Evolutionary conservation across 2,888 invertebrate species (phyloP).

Genomic region (Hemaris fuciformis): DNA sequence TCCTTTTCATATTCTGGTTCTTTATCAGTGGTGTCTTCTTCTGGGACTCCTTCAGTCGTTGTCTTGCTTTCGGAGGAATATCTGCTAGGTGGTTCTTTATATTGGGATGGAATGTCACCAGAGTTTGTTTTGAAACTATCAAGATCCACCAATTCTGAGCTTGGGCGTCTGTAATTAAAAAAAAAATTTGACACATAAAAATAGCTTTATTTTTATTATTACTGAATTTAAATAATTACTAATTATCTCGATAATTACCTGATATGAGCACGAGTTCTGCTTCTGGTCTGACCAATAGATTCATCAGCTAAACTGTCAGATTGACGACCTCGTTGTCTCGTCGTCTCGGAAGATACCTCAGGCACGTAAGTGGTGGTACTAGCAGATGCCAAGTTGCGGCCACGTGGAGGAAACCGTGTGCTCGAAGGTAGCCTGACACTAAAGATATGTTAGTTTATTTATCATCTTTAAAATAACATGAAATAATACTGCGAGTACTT

Average conservation of each 20-base stretch:
- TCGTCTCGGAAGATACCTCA: conserved; percentile 70
- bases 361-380: conserved; percentile 77
- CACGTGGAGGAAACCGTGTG: conserved; percentile 91
- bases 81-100: conserved; percentile 71
- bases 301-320: conserved; percentile 73
- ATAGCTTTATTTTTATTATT: not conserved
- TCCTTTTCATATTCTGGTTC: conserved; percentile 59
- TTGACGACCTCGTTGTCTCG: conserved; percentile 67
- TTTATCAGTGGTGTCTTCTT: conserved; percentile 54
- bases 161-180: conserved; percentile 84
- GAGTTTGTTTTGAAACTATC: conserved; percentile 90
- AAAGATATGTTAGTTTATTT: conserved; percentile 27
- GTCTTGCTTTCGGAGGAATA: conserved; percentile 74
- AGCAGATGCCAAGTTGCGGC: conserved; percentile 69
- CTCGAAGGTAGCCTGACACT: conserved; percentile 86
- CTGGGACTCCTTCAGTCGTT: conserved; percentile 79
- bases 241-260: conserved; percentile 47
- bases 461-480: conserved; percentile 13
- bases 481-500: conserved; percentile 45
- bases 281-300: conserved; percentile 72
- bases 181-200: not conserved
- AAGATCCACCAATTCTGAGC: conserved; percentile 90
- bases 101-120: conserved; percentile 78
- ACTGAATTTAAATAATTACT: not conserved
- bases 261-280: conserved; percentile 83